Evolutionary conservation across 2,888 invertebrate species (phyloP).

Genomic region (Pterostichus niger): DNA sequence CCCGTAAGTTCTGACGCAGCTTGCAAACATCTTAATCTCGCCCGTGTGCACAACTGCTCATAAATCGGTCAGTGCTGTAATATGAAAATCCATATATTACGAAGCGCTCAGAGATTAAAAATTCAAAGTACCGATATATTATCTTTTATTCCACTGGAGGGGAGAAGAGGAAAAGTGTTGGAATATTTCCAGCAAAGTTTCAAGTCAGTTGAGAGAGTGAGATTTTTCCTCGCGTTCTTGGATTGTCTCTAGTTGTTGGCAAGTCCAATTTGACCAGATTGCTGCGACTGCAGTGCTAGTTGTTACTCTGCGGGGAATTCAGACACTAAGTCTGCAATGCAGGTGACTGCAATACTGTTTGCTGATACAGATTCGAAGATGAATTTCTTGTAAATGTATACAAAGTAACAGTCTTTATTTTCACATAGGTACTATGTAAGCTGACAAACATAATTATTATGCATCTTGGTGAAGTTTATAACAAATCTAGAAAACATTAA

Average conservation of each 20-base stretch:
- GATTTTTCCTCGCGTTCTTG: neutral
- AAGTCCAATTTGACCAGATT: constrained; percentile 54
- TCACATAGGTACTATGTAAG: too few species aligned
- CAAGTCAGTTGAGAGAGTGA: too few species aligned
- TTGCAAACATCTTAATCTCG: constrained; percentile 4
- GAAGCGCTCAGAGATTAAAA: constrained; percentile 57
- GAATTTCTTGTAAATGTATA: neutral
- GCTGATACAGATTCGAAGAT: constrained; percentile 6
- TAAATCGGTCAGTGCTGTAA: constrained; percentile 60
- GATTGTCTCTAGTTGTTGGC: constrained; percentile 44
- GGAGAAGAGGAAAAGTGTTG: neutral
- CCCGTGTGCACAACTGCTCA: constrained; percentile 14
- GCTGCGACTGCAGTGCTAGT: constrained; percentile 1
- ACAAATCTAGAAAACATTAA: too few species aligned
- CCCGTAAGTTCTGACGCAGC: constrained; percentile 32
- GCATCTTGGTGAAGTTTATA: too few species aligned
- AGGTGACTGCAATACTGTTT: constrained; percentile 19
- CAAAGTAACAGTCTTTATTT: neutral
- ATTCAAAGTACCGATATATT: constrained; percentile 60
- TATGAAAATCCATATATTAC: constrained; percentile 62
- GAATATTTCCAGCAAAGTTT: constrained; percentile 27
- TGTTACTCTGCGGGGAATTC: constrained; percentile 24
- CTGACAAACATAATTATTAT: too few species aligned
- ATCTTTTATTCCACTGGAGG: constrained; percentile 9
- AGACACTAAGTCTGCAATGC: constrained; percentile 16